Evolutionary conservation across 2,888 invertebrate species (phyloP).

Genomic region (Philonicus albiceps): DNA sequence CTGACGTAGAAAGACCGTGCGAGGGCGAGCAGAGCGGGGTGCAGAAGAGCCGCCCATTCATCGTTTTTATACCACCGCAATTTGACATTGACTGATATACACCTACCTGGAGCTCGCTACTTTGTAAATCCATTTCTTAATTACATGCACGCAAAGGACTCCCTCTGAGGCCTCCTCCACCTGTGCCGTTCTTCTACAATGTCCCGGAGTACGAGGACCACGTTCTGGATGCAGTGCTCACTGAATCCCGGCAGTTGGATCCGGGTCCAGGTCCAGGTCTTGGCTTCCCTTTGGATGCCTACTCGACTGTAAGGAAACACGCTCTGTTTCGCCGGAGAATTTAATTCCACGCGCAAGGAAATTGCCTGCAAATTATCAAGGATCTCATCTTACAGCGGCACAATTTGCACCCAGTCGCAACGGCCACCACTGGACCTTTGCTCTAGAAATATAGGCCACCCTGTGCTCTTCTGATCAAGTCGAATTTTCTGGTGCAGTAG

Average conservation of each 20-base stretch:
- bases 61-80: conserved; percentile 1
- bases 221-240: neutral
- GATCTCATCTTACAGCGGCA: neutral
- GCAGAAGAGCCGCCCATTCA: neutral
- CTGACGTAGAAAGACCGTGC: neutral
- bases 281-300: neutral
- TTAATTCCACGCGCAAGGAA: neutral
- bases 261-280: neutral
- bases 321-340: neutral
- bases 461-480: neutral
- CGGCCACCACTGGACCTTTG: neutral
- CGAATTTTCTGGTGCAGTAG: neutral
- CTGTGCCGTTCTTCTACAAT: neutral
- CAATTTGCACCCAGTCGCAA: neutral
- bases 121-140: conserved; percentile 9
- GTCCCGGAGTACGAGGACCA: neutral
- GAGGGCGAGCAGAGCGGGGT: neutral
- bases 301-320: neutral
- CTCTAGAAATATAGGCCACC: neutral
- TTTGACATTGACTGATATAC: neutral
- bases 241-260: neutral
- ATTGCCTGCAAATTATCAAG: neutral
- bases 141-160: neutral
- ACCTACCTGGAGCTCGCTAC: neutral
- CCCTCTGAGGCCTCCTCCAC: neutral